These are phyloP conservation scores for Mionectes olivaceus DNA, from an alignment of 2,797 vertebrate species.

Conservation along the genomic window DNA sequence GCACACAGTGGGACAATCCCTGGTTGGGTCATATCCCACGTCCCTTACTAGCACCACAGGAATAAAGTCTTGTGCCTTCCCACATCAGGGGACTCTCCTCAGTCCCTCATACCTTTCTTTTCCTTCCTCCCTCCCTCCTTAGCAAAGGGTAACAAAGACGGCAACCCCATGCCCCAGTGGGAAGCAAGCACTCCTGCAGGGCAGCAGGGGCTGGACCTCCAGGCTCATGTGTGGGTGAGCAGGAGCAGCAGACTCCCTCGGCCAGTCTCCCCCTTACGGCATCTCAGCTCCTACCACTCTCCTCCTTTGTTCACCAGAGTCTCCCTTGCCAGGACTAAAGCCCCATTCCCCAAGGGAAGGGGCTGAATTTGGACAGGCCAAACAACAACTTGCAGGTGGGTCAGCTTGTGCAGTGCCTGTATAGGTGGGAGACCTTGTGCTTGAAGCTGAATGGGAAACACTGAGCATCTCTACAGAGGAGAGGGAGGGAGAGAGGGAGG, in stretches of 20 bases:
- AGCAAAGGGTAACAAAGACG: not conserved
- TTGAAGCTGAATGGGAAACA: conserved; percentile 40
- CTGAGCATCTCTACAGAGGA: conserved; percentile 24
- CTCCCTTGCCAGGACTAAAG: not conserved
- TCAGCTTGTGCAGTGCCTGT: fast-evolving
- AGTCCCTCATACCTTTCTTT: not conserved
- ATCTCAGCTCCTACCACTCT: not conserved
- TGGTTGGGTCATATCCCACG: not conserved
- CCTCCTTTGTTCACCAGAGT: not conserved
- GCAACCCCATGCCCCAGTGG: not conserved
- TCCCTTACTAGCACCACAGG: not conserved
- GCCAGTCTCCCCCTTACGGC: not conserved
- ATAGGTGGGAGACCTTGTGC: not conserved
- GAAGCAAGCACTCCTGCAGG: not conserved
- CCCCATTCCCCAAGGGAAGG: not conserved
- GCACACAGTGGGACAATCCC: not conserved
- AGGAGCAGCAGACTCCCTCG: not conserved
- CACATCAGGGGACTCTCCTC: not conserved
- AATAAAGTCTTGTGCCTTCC: not conserved
- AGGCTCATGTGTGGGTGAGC: fast-evolving
- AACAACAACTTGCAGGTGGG: not conserved
- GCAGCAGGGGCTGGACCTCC: fast-evolving
- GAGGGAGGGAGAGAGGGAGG: not conserved
- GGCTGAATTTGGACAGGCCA: not conserved
- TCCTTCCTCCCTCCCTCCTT: no score